Percentiles rank a stretch among this genome's conserved stretches.
These are phyloP conservation scores for Phyllotreta striolata DNA, from an alignment of 2,888 invertebrate species.

Conservation along the genomic window DNA sequence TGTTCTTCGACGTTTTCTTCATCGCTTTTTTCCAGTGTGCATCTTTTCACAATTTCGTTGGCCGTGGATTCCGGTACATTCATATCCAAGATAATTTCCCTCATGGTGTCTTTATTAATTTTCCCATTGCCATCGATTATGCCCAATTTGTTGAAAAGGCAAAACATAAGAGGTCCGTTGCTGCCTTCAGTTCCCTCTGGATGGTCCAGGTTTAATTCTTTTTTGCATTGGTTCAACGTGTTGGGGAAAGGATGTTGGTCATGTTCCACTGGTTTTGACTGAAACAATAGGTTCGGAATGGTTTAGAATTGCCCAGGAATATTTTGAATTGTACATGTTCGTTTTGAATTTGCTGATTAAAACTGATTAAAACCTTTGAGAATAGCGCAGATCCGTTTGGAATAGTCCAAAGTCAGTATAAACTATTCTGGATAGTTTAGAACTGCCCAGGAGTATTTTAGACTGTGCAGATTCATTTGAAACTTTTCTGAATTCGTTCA, in stretches of 20 bases:
- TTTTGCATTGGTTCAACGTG: conserved; percentile 1
- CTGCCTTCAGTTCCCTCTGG: background rate
- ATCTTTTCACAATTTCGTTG: conserved; percentile 4
- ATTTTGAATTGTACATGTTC: too few relatives aligned
- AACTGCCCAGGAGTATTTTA: too few relatives aligned
- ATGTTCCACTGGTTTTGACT: conserved; percentile 16
- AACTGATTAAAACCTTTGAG: too few relatives aligned
- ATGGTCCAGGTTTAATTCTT: background rate
- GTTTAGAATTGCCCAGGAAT: too few relatives aligned
- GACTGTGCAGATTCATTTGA: too few relatives aligned
- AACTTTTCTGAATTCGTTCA: too few relatives aligned
- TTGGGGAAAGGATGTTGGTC: conserved; percentile 5
- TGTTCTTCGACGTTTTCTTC: background rate
- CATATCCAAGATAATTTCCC: conserved; percentile 2
- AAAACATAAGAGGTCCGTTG: conserved; percentile 1
- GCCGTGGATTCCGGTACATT: background rate
- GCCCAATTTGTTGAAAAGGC: conserved; percentile 1
- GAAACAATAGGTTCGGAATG: background rate
- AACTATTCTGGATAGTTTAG: too few relatives aligned
- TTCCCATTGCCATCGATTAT: conserved; percentile 8
- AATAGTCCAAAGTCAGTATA: too few relatives aligned
- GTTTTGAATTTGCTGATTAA: too few relatives aligned
- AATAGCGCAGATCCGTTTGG: too few relatives aligned
- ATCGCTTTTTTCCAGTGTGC: background rate
- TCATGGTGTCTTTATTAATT: background rate